Base-by-base conservation (phyloP, 2,888 invertebrate genomes). In the Colletes collaris region DNA sequence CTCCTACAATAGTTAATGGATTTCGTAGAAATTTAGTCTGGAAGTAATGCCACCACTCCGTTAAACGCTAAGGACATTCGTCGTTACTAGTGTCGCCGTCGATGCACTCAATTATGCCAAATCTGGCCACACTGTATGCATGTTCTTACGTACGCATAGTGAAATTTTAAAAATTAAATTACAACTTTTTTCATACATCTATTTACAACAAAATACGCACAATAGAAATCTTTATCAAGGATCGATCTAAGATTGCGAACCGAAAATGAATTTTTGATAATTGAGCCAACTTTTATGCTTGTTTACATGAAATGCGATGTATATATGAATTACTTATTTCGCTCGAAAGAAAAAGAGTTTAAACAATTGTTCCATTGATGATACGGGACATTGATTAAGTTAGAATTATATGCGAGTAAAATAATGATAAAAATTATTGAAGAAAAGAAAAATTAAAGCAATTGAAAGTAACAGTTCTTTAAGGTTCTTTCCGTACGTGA, bases 401-500 rank as follows among this genome's bases (percentile, higher is more conserved):
- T 2, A 13, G 27, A 58, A 11, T 35, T 4, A 2, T 6, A 7
- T 10, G n/a, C 6, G 3, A 11, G 35, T 16, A n/a, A 10, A 0
- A 46, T 7, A 27, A n/a, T 3, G 35, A 49, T 27, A 16, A 44
- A 40, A 40, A 40, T 40, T 40, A 63, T 6, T 13, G 4, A 40
- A 40, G 40, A 40, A 40, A 40, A 40, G 7, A 6, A 40, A 6
- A 40, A 40, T 40, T 40, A 6, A 7, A 40, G 4, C 4, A 40
- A 40, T 40, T 6, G 7, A 40, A 40, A 40, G 40, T 76, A 56
- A 72, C 4, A 46, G 11, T 46, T 77, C 40, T 76, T 76, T 49
- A 46, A 55, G 50, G 16, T 44, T 77, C 56, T 66, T 71, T 65
- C 56, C 76, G 65, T 78, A 81, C 71, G 78, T 85, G 86, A 83